Evolutionary conservation across 2,797 vertebrate genomes (phyloP).

Genomic region (Coranthus polyacanthus): DNA sequence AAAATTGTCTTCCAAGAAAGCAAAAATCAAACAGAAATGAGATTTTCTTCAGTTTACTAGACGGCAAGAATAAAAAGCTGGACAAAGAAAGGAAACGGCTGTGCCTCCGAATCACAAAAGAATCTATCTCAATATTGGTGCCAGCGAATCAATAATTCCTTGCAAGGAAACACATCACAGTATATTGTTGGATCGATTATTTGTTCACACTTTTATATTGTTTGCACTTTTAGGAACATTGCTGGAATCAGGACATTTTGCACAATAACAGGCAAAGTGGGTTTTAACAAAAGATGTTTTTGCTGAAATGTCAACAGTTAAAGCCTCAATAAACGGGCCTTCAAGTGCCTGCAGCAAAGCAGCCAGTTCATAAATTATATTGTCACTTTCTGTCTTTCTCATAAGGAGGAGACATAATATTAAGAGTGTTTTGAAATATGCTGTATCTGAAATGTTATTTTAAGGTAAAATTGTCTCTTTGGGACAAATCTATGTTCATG

Average conservation of each 20-base stretch:
- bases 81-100: conserved; percentile 4
- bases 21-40: conserved; percentile 1
- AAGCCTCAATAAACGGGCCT: conserved; percentile 31
- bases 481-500: not conserved
- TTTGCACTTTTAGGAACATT: conserved; percentile 37
- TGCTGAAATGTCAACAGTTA: conserved; percentile 55
- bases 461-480: not conserved
- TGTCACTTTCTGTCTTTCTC: not conserved
- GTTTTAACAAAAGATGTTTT: conserved; percentile 40
- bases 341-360: conserved; percentile 10
- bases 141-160: conserved; percentile 36
- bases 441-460: conserved; percentile 4
- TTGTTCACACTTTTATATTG: conserved; percentile 46
- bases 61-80: not conserved
- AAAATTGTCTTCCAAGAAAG: not conserved
- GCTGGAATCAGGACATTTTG: conserved; percentile 22
- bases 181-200: conserved; percentile 45
- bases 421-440: conserved; percentile 20
- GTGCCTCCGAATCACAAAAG: conserved; percentile 12
- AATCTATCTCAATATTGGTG: conserved; percentile 7
- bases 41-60: not conserved
- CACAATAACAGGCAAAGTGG: conserved; percentile 36
- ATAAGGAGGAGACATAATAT: not conserved
- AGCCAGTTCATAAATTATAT: conserved; percentile 19
- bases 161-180: conserved; percentile 16